phyloP scores from a whole-genome alignment of 1,140 invertebrate genomes.

The Schlechtendalia chinensis region DNA sequence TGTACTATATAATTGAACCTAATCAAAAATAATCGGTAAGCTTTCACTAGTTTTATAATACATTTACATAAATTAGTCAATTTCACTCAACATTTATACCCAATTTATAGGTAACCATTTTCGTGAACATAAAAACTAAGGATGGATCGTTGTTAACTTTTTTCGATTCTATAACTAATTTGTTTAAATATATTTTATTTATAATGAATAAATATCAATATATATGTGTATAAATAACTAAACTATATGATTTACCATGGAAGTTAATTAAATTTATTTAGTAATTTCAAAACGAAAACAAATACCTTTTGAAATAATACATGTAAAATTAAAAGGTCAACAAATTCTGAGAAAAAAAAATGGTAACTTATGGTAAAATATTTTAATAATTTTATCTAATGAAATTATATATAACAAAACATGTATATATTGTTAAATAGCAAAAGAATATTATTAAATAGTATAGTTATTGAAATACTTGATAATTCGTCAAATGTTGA shows the following conservation, averaged over 20 bases:
- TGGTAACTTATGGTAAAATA: too few relatives aligned
- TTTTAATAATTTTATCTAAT: too few relatives aligned
- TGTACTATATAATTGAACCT: neutral
- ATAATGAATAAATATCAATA: neutral
- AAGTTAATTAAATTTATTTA: neutral
- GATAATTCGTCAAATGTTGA: too few relatives aligned
- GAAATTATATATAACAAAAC: too few relatives aligned
- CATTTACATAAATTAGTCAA: neutral
- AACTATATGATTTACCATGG: neutral
- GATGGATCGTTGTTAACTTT: neutral
- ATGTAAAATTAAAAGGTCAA: neutral
- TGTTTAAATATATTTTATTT: neutral
- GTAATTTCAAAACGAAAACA: neutral
- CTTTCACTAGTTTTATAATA: neutral
- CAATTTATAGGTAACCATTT: neutral
- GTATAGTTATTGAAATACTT: too few relatives aligned
- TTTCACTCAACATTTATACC: neutral
- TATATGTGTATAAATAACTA: neutral
- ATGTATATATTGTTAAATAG: too few relatives aligned
- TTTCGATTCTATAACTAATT: neutral
- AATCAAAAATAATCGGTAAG: neutral
- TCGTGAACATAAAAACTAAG: neutral
- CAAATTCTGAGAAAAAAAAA: neutral
- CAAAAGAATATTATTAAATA: too few relatives aligned
- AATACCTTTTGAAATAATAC: neutral